Evolutionary conservation across 2,888 invertebrate genomes (phyloP).

Genomic region (Platypus cylindrus): DNA sequence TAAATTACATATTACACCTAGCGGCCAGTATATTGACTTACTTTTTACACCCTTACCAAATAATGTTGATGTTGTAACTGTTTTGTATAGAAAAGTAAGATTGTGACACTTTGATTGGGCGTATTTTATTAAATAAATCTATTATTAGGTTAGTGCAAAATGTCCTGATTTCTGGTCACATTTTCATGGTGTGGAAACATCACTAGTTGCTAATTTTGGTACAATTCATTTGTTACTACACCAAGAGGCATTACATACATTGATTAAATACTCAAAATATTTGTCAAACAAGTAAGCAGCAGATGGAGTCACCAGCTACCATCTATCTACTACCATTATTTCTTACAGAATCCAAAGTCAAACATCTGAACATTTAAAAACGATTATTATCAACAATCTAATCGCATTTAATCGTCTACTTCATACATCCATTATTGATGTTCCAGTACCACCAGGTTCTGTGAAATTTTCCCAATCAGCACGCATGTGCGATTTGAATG

Average conservation of each 20-base stretch:
- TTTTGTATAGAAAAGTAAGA: conserved; percentile 62
- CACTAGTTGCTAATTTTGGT: conserved; percentile 57
- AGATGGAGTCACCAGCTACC: not conserved
- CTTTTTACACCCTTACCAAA: conserved; percentile 46
- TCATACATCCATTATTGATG: conserved; percentile 36
- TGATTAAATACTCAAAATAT: conserved; percentile 55
- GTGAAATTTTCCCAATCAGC: conserved; percentile 63
- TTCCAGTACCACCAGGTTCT: conserved; percentile 63
- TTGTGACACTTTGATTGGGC: not conserved
- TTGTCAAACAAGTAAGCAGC: conserved; percentile 45
- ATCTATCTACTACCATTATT: not conserved
- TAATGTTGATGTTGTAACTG: conserved; percentile 51
- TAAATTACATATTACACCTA: conserved; percentile 58
- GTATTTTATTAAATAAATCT: not conserved
- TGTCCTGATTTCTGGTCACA: conserved; percentile 74
- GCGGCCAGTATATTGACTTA: conserved; percentile 66
- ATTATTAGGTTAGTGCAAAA: conserved; percentile 50
- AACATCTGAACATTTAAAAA: conserved; percentile 23
- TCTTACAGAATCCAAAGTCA: conserved; percentile 20
- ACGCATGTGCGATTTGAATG: conserved; percentile 45
- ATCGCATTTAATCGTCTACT: conserved; percentile 22
- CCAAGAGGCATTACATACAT: conserved; percentile 56
- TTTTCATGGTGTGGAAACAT: conserved; percentile 70
- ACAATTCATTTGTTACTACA: conserved; percentile 53
- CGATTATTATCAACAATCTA: conserved; percentile 15